These are phyloP conservation scores for Mormyrops boulengeri DNA, from an alignment of 2,797 vertebrate genomes.

Conservation along the genomic window DNA sequence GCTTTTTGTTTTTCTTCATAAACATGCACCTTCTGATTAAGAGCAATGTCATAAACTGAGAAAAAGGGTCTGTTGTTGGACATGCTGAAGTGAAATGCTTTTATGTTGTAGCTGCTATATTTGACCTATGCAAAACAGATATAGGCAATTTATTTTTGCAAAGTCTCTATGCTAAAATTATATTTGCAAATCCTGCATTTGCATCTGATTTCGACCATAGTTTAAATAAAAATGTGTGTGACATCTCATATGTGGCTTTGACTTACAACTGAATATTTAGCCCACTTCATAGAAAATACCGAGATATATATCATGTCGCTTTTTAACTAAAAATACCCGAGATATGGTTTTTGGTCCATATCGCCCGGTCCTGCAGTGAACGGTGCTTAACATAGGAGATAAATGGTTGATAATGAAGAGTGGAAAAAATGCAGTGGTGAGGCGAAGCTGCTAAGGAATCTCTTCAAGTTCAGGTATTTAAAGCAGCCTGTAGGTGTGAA, in stretches of 20 bases:
- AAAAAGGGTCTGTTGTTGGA: background rate
- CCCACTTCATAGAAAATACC: background rate
- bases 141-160: background rate
- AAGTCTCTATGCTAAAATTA: background rate
- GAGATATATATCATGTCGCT: background rate
- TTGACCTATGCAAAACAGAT: background rate
- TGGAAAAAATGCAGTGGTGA: slow-evolving; percentile 31
- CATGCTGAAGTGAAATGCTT: background rate
- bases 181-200: background rate
- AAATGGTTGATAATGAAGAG: slow-evolving; percentile 46
- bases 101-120: background rate
- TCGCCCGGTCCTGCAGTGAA: background rate
- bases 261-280: background rate
- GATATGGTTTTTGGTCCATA: background rate
- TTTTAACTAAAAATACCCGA: background rate
- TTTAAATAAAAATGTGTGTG: background rate
- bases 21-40: background rate
- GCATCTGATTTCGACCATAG: background rate
- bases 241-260: background rate
- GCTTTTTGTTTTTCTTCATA: background rate
- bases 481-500: slow-evolving; percentile 13
- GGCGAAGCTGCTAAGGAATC: slow-evolving; percentile 27
- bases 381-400: slow-evolving; percentile 36
- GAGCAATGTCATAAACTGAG: background rate
- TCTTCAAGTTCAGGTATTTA: slow-evolving; percentile 26